Evolutionary conservation across 2,797 vertebrate species (phyloP).

Genomic region (Pangasius larnaudii): DNA sequence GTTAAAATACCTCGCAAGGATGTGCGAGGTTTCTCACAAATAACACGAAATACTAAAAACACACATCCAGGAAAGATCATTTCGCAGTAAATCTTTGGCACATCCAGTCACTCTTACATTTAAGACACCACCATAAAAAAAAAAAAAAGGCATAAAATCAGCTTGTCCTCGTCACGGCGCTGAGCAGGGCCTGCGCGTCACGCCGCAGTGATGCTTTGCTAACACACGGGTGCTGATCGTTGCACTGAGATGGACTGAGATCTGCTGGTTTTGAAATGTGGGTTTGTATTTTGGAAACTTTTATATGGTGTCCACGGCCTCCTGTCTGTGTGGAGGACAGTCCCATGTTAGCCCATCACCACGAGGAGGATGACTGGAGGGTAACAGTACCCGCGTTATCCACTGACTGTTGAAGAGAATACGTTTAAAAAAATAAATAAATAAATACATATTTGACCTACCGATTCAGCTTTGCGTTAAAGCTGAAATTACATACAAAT

Average conservation of each 20-base stretch:
- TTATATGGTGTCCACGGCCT: conserved; percentile 75
- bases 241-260: background rate
- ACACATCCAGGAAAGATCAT: too few species aligned
- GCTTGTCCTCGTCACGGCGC: background rate
- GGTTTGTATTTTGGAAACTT: background rate
- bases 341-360: conserved; percentile 91
- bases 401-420: conserved; percentile 82
- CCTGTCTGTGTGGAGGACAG: conserved; percentile 68
- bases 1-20: background rate
- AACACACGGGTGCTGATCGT: background rate
- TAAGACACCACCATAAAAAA: background rate
- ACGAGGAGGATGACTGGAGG: conserved; percentile 84
- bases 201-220: background rate
- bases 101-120: background rate
- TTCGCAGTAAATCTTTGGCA: conserved; percentile 10
- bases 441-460: too few species aligned
- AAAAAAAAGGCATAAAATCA: background rate
- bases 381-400: conserved; percentile 90
- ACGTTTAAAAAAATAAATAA: too few species aligned
- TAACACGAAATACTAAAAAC: background rate
- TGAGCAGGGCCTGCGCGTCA: background rate
- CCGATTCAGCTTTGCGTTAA: background rate
- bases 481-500: background rate
- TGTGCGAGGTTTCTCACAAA: background rate
- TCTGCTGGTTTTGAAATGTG: background rate